These are phyloP conservation scores for Chelmon rostratus DNA, from an alignment of 2,797 vertebrate species.

Conservation along the genomic window DNA sequence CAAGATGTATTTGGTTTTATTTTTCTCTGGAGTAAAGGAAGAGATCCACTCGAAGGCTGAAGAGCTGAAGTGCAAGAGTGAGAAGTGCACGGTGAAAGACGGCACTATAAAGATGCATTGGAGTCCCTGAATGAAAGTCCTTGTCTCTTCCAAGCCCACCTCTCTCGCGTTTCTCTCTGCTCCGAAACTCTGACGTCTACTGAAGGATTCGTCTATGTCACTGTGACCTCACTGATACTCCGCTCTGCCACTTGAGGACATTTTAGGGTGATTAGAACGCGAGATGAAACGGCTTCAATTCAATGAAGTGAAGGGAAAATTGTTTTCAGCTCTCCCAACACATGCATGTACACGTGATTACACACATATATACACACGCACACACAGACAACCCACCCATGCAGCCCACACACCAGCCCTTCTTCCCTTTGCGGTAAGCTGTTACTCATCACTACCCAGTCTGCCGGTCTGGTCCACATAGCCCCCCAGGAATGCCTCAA, in stretches of 20 bases:
- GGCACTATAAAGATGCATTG: slow-evolving; percentile 38
- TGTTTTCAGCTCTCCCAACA: slow-evolving; percentile 21
- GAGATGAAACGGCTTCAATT: slow-evolving; percentile 20
- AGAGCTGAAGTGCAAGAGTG: slow-evolving; percentile 50
- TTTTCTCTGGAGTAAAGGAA: slow-evolving; percentile 18
- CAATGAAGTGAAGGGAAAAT: slow-evolving; percentile 19
- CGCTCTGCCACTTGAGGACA: slow-evolving; percentile 11
- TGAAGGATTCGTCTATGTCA: slow-evolving; percentile 66
- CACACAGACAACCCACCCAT: slow-evolving; percentile 36
- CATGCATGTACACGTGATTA: slow-evolving; percentile 37
- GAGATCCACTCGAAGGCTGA: slow-evolving; percentile 1
- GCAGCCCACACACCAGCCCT: slow-evolving; percentile 47
- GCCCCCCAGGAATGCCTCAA: slow-evolving; percentile 79
- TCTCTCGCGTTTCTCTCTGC: slow-evolving; percentile 36
- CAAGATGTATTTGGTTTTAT: slow-evolving; percentile 11
- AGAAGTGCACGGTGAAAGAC: slow-evolving; percentile 83
- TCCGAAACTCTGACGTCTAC: slow-evolving; percentile 81
- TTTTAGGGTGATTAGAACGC: slow-evolving; percentile 9
- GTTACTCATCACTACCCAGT: slow-evolving; percentile 76
- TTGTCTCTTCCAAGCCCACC: slow-evolving; percentile 76
- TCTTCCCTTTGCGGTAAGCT: slow-evolving; percentile 65
- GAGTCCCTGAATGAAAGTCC: slow-evolving; percentile 79
- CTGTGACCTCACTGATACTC: slow-evolving; percentile 82
- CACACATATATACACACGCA: no score
- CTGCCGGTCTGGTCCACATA: slow-evolving; percentile 83